Conservation (phyloP, 2,888 invertebrate species). For the Norana najaformis region DNA sequence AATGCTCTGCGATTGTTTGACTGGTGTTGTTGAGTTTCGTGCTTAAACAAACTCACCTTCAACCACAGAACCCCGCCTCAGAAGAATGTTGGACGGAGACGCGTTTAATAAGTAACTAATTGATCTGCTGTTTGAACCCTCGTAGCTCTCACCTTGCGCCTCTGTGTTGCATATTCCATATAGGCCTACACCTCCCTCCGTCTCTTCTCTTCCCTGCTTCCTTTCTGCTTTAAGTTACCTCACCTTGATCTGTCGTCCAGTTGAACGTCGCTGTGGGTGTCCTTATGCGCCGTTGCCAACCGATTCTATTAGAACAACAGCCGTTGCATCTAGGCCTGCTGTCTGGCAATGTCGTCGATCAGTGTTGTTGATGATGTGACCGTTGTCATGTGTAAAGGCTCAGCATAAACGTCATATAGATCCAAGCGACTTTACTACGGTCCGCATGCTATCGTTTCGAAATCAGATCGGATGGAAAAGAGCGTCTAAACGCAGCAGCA, state of each 20-base stretch:
- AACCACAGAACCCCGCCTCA: background rate
- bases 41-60: background rate
- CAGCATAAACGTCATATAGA: background rate
- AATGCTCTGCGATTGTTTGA: too few relatives aligned
- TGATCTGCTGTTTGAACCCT: too few relatives aligned
- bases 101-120: background rate
- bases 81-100: background rate
- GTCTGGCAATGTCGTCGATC: background rate
- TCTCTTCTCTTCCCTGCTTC: background rate
- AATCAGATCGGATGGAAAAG: background rate
- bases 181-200: background rate
- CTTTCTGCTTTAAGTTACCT: background rate
- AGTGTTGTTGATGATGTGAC: background rate
- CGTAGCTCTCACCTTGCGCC: background rate
- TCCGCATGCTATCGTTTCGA: background rate
- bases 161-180: too few relatives aligned
- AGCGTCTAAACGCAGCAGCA: background rate
- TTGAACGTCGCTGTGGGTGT: background rate
- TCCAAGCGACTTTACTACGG: background rate
- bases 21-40: background rate
- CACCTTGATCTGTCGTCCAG: background rate
- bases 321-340: too few relatives aligned
- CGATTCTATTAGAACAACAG: background rate
- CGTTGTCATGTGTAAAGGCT: background rate
- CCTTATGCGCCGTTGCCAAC: background rate